Evolutionary conservation across 2,113 vertebrate genomes (phyloP).

Genomic region (Hyaena hyaena): DNA sequence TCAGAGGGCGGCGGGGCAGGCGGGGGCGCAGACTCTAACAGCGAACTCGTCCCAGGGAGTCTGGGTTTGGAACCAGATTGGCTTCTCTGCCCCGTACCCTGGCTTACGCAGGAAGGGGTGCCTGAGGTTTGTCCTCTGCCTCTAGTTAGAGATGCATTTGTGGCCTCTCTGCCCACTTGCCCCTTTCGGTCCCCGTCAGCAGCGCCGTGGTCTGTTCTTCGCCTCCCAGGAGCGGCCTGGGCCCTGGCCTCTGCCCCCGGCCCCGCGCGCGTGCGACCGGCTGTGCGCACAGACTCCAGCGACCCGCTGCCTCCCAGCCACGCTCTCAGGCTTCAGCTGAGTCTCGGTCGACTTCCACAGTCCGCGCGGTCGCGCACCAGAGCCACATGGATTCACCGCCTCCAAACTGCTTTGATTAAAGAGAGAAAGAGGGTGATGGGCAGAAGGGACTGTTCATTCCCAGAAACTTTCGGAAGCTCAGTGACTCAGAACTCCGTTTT

Average conservation of each 20-base stretch:
- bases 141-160: constrained; percentile 69
- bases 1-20: not conserved
- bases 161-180: not conserved
- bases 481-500: constrained; percentile 49
- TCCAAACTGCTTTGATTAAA: constrained; percentile 57
- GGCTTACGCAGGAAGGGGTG: constrained; percentile 67
- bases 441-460: constrained; percentile 47
- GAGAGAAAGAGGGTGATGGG: not conserved
- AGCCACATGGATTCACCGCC: constrained; percentile 29
- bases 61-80: constrained; percentile 52
- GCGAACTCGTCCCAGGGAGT: constrained; percentile 21
- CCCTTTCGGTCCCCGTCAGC: constrained; percentile 62
- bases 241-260: not conserved
- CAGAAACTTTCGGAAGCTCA: constrained; percentile 61
- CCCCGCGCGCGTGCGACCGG: not conserved
- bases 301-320: not conserved
- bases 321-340: not conserved
- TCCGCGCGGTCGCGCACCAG: not conserved
- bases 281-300: not conserved
- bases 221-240: not conserved
- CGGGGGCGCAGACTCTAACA: constrained; percentile 51
- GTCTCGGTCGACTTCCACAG: not conserved
- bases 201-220: constrained; percentile 43
- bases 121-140: constrained; percentile 61
- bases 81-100: constrained; percentile 31